Evolutionary conservation across 2,888 invertebrate genomes (phyloP).

Genomic region (Diachrysia chrysitis): DNA sequence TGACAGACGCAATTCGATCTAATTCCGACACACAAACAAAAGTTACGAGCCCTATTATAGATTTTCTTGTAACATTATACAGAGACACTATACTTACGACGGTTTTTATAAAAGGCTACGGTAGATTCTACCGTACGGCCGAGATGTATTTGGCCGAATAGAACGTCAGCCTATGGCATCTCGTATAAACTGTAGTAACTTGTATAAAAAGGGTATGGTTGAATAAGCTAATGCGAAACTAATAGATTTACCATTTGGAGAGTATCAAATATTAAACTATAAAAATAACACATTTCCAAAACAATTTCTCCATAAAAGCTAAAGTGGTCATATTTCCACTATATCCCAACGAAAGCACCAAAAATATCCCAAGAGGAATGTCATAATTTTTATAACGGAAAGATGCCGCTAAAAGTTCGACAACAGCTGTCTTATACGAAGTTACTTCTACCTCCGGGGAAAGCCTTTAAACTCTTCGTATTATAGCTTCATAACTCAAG

Average conservation of each 20-base stretch:
- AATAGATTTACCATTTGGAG: no score
- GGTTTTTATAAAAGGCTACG: no score
- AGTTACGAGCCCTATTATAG: no score
- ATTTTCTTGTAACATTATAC: no score
- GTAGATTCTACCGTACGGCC: no score
- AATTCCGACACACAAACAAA: no score
- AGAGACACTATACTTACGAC: no score
- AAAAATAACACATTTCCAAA: not conserved
- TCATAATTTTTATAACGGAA: conserved; percentile 29
- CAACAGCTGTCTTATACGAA: conserved; percentile 45
- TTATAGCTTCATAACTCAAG: conserved; percentile 58
- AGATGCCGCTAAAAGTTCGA: conserved; percentile 43
- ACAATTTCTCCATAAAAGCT: not conserved
- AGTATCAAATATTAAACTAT: no score
- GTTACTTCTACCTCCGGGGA: conserved; percentile 41
- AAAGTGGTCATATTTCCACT: not conserved
- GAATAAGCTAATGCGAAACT: no score
- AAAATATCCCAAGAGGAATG: conserved; percentile 20
- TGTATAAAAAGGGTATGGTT: not conserved
- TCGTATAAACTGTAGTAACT: not conserved
- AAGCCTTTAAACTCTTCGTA: conserved; percentile 55
- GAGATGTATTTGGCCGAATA: no score
- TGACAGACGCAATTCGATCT: no score
- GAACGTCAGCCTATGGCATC: no score
- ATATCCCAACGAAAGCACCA: not conserved